Conservation (phyloP, 92 coral and sea anemone genomes). For the Galaxea fascicularis region DNA sequence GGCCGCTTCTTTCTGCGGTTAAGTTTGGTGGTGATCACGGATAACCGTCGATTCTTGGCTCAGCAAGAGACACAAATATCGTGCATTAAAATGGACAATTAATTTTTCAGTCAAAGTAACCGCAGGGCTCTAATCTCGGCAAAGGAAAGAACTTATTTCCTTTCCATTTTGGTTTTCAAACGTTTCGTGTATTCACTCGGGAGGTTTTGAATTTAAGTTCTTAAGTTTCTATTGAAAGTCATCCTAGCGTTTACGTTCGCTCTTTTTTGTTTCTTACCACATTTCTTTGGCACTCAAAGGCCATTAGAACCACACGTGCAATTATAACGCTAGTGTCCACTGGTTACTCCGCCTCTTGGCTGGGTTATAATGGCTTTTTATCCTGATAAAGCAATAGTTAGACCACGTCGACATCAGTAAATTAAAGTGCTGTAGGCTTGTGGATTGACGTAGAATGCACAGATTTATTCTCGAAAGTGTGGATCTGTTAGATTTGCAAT, state of each 20-base stretch:
- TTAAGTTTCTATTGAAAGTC: slow-evolving; percentile 1
- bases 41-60: no score
- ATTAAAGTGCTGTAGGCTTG: background rate
- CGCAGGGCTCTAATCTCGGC: background rate
- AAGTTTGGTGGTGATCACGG: no score
- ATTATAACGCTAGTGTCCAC: background rate
- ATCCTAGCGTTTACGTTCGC: background rate
- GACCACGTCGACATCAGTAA: background rate
- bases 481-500: background rate
- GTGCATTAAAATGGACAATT: background rate
- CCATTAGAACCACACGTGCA: background rate
- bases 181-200: background rate
- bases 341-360: slow-evolving; percentile 16
- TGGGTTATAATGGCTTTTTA: background rate
- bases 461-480: no score
- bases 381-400: background rate
- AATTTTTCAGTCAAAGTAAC: slow-evolving; percentile 12
- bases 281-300: background rate
- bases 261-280: background rate
- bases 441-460: background rate
- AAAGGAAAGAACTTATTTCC: background rate
- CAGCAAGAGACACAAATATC: background rate
- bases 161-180: background rate
- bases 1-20: no score
- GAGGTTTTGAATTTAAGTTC: background rate